A percentile compares a stretch with the other conserved stretches of the same genome.
These are phyloP conservation scores for Branchinecta lindahli DNA, from an alignment of 1,140 invertebrate species.

Conservation along the genomic window DNA sequence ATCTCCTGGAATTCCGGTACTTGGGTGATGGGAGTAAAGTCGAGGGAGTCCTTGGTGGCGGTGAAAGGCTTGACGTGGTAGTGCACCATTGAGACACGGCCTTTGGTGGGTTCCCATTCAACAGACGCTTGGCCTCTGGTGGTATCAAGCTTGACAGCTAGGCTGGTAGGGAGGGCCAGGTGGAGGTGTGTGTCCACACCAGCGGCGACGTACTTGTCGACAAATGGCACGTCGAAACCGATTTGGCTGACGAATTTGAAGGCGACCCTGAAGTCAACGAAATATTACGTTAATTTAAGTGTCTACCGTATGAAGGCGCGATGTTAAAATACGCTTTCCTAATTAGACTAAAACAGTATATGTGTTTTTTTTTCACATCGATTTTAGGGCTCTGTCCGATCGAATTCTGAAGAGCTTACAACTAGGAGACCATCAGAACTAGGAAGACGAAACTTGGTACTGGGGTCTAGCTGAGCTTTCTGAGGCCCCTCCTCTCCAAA, in stretches of 20 bases:
- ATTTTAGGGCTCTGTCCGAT: no score
- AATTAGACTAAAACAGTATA: no score
- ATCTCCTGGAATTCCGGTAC: background rate
- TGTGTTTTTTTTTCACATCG: no score
- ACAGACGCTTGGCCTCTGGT: background rate
- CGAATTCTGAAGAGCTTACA: no score
- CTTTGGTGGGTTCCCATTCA: background rate
- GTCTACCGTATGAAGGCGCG: no score
- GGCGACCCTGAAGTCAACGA: background rate
- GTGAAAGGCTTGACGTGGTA: constrained; percentile 17
- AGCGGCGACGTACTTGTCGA: background rate
- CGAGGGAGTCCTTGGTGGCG: background rate
- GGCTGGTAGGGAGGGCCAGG: background rate
- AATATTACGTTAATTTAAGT: no score
- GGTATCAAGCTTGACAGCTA: background rate
- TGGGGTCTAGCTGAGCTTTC: no score
- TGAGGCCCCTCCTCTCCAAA: no score
- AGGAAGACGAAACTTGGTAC: no score
- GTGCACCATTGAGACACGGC: background rate
- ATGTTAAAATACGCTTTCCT: no score
- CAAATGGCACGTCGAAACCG: background rate
- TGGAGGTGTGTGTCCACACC: background rate
- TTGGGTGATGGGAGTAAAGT: constrained; percentile 10
- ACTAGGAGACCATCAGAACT: no score
- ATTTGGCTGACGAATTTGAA: background rate